These are phyloP conservation scores for Synanthedon myopaeformis DNA, from an alignment of 2,888 invertebrate genomes.

Conservation along the genomic window DNA sequence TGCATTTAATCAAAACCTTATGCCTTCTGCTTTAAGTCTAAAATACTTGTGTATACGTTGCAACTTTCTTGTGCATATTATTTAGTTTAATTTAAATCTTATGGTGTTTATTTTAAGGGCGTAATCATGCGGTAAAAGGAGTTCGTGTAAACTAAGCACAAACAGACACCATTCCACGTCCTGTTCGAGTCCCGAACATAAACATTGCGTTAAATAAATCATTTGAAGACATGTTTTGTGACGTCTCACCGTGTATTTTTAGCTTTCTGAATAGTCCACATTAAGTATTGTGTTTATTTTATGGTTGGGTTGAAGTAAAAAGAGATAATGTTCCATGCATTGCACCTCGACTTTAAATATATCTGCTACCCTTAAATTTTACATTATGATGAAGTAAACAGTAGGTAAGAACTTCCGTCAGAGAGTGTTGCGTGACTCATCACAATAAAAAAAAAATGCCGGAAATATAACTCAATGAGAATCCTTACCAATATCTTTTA, in stretches of 20 bases:
- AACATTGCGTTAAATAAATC: conserved; percentile 63
- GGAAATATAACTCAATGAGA: too few species aligned
- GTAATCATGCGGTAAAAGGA: conserved; percentile 5
- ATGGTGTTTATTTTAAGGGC: conserved; percentile 6
- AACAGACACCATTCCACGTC: conserved; percentile 32
- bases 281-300: conserved; percentile 28
- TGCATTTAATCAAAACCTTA: neutral
- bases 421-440: too few species aligned
- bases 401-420: too few species aligned
- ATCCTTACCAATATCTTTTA: too few species aligned
- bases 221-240: conserved; percentile 48
- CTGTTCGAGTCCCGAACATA: conserved; percentile 29
- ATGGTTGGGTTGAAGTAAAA: conserved; percentile 18
- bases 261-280: conserved; percentile 10
- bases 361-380: too few species aligned
- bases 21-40: neutral
- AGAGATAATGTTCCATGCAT: neutral
- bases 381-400: too few species aligned
- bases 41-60: neutral
- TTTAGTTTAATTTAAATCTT: neutral
- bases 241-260: conserved; percentile 33
- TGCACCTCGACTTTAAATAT: too few species aligned
- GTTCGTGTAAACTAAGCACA: conserved; percentile 38
- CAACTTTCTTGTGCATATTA: neutral
- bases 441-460: too few species aligned